These are phyloP conservation scores for Brenthis hecate DNA, from an alignment of 2,888 invertebrate genomes.

Conservation along the genomic window DNA sequence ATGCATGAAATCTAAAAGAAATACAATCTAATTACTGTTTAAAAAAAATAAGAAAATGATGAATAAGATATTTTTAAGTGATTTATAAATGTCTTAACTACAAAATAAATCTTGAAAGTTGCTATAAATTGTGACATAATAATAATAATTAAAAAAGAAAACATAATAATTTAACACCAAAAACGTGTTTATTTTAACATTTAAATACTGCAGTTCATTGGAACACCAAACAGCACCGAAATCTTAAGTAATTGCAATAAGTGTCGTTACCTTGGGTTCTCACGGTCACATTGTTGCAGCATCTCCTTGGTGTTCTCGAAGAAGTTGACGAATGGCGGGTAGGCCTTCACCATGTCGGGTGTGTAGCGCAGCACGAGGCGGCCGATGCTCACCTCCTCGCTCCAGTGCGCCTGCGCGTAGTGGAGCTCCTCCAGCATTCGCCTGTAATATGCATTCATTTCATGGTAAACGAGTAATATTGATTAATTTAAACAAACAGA, in stretches of 20 bases:
- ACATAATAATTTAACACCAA: too few relatives aligned
- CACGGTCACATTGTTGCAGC: slow-evolving; percentile 93
- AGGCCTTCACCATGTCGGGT: slow-evolving; percentile 94
- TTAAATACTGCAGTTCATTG: too few relatives aligned
- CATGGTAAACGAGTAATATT: too few relatives aligned
- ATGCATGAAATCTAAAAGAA: slow-evolving; percentile 92
- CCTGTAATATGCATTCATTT: slow-evolving; percentile 45
- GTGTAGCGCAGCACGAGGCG: slow-evolving; percentile 94
- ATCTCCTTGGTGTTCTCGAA: slow-evolving; percentile 98
- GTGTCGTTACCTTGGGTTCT: slow-evolving; percentile 87
- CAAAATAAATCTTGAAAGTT: too few relatives aligned
- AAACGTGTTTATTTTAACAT: too few relatives aligned
- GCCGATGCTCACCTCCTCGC: slow-evolving; percentile 93
- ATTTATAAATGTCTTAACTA: too few relatives aligned
- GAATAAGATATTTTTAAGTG: background rate
- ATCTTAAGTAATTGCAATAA: background rate
- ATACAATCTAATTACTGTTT: slow-evolving; percentile 1
- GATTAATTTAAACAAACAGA: background rate
- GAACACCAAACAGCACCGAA: too few relatives aligned
- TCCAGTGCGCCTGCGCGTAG: slow-evolving; percentile 89
- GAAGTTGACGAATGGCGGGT: slow-evolving; percentile 99
- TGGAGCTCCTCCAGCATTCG: slow-evolving; percentile 86
- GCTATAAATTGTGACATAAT: too few relatives aligned
- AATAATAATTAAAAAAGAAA: too few relatives aligned
- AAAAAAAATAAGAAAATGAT: background rate